A percentile compares a stretch with the other conserved stretches of the same genome.
Evolutionary conservation across 2,113 vertebrate species (phyloP).

Genomic region (Heterotis niloticus): DNA sequence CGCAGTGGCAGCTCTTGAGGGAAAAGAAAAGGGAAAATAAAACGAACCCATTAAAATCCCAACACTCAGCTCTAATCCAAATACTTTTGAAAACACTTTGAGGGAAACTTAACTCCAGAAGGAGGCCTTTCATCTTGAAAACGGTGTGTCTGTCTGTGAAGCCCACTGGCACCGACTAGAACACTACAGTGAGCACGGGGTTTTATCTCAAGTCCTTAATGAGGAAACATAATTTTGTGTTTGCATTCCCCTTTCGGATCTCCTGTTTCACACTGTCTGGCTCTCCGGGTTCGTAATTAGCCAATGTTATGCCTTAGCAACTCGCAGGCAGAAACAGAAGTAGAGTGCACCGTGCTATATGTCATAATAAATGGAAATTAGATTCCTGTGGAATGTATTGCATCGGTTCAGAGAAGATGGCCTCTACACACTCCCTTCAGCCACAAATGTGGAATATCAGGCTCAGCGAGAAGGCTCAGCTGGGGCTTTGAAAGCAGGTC

Average conservation of each 20-base stretch:
- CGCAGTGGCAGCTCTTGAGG: slow-evolving; percentile 36
- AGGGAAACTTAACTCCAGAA: slow-evolving; percentile 34
- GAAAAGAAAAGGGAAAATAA: slow-evolving; percentile 35
- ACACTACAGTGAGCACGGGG: slow-evolving; percentile 24
- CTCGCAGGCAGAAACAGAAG: slow-evolving; percentile 32
- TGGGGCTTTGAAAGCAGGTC: slow-evolving; percentile 38
- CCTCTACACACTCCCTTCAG: slow-evolving; percentile 37
- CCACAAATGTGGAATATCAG: slow-evolving; percentile 51
- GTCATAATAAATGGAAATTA: slow-evolving; percentile 32
- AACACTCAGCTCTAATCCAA: slow-evolving; percentile 33
- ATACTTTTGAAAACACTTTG: slow-evolving; percentile 37
- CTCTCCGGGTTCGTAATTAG: slow-evolving; percentile 33
- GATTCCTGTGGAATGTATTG: slow-evolving; percentile 40
- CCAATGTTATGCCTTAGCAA: slow-evolving; percentile 43
- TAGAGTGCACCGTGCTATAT: slow-evolving; percentile 10
- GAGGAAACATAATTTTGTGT: slow-evolving; percentile 34
- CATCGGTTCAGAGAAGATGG: slow-evolving; percentile 38
- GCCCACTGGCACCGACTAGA: slow-evolving; percentile 30
- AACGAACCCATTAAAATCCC: slow-evolving; percentile 45
- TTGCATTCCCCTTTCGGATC: slow-evolving; percentile 37
- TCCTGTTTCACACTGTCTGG: slow-evolving; percentile 22
- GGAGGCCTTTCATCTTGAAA: slow-evolving; percentile 46
- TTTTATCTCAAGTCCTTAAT: slow-evolving; percentile 40
- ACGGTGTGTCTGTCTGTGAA: slow-evolving; percentile 45
- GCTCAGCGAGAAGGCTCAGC: slow-evolving; percentile 48